A percentile compares a stretch with the other conserved stretches of the same genome.
Conservation (phyloP, 2,888 invertebrate species). For the Pristionchus entomophagus region DNA sequence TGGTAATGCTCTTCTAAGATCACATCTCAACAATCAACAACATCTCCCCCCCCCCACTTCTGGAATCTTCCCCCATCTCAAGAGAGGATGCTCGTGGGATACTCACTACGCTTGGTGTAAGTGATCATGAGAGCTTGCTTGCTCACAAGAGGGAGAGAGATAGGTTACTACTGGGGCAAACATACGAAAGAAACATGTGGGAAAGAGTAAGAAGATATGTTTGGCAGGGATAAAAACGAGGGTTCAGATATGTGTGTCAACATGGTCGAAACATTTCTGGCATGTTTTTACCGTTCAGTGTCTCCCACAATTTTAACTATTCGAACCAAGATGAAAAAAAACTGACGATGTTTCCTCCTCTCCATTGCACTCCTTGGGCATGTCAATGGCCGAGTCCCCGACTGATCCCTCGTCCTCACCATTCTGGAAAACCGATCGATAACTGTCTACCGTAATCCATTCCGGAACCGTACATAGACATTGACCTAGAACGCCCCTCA, state of each 20-base stretch:
- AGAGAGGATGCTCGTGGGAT: background rate
- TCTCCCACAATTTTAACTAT: no score
- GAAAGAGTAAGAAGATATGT: background rate
- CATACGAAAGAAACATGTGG: background rate
- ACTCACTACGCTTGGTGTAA: background rate
- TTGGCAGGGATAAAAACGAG: background rate
- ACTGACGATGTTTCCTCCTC: conserved; percentile 54
- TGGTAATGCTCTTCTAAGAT: no score
- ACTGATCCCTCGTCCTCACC: conserved; percentile 53
- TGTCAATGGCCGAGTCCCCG: conserved; percentile 69
- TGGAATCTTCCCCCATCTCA: background rate
- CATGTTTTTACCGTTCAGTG: no score
- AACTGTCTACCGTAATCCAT: background rate
- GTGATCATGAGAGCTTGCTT: background rate
- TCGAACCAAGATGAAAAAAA: no score
- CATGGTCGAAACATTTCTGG: no score
- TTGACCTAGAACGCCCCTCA: no score
- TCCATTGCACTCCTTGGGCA: conserved; percentile 57
- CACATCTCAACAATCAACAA: no score
- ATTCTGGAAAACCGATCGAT: conserved; percentile 33
- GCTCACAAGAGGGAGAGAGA: background rate
- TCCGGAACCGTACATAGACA: no score
- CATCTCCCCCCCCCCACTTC: background rate
- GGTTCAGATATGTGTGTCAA: background rate
- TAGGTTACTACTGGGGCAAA: conserved; percentile 10